Percentiles rank a stretch among this genome's conserved stretches.
phyloP scores from a whole-genome alignment of 2,797 vertebrate species.

The Moxostoma hubbsi region DNA sequence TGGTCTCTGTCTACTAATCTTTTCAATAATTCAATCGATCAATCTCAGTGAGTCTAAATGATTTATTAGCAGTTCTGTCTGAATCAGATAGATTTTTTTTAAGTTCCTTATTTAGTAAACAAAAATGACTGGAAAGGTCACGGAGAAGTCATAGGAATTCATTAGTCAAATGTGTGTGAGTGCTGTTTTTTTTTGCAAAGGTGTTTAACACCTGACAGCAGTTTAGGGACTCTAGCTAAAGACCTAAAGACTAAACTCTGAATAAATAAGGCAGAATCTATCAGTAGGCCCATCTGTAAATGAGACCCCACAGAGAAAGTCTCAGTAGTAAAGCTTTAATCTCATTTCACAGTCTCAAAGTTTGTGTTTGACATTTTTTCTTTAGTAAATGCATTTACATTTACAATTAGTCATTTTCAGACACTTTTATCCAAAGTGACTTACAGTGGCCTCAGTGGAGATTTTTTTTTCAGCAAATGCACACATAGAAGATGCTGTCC shows the following conservation, averaged over 20 bases:
- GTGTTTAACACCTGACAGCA: not conserved
- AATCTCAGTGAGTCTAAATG: too few species aligned
- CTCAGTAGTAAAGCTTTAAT: constrained; percentile 1
- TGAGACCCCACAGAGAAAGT: constrained; percentile 26
- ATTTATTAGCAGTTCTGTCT: too few species aligned
- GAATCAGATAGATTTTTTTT: too few species aligned
- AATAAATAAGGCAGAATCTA: not conserved
- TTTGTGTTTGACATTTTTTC: constrained; percentile 9
- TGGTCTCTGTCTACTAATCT: too few species aligned
- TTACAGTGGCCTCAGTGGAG: not conserved
- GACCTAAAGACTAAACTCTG: not conserved
- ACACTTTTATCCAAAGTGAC: too few species aligned
- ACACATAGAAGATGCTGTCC: not conserved
- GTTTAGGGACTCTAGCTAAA: not conserved
- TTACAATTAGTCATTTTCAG: too few species aligned
- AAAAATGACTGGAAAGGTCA: too few species aligned
- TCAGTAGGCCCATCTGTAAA: constrained; percentile 35
- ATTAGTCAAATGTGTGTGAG: not conserved
- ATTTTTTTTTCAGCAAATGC: constrained; percentile 26
- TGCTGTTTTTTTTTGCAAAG: not conserved
- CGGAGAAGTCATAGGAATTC: too few species aligned
- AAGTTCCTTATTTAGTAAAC: too few species aligned
- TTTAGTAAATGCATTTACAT: not conserved
- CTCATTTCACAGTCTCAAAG: not conserved
- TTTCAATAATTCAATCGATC: too few species aligned